Evolutionary conservation across 2,888 invertebrate genomes (phyloP), one percentile per base, ranked within the genome.

Genomic region (Entomobrya multifasciata): DNA sequence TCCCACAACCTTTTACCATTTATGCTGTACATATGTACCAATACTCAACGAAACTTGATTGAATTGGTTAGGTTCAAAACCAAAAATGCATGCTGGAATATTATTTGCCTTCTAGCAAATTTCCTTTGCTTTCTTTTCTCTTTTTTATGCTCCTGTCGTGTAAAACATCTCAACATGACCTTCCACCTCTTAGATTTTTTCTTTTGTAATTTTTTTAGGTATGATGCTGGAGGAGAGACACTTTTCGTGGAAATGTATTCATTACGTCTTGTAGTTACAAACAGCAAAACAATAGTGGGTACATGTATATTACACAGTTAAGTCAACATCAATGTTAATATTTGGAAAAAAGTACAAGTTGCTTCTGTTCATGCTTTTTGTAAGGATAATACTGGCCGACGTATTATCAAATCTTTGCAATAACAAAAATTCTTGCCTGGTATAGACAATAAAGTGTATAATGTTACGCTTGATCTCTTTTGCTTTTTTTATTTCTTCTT

Each of bases 211-310:
- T 36, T 8, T 49, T 49, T 49, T 13, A 15, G 13, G 13, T n/a
- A 49, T 49, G 13, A 8, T n/a, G 3, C 49, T n/a, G 57, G 47
- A 60, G 47, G 72, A 74, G 72, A 74, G 72, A 82, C 82, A 74
- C 60, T 72, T 62, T 82, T 82, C 82, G 27, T 60, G 49, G 82
- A 82, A 82, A 57, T 72, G 72, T 74, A 70, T 70, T 81, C 81
- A 81, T 70, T 80, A 80, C n/a, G 57, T 81, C 81, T 81, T 72
- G 81, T 81, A 72, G 81, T 47, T 78, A 36, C 25, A 78, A 25
- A 60, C 49, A 13, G 47, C 44, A 27, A 44, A 22, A 27, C 52
- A 60, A 52, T n/a, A 44, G 49, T 57, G 57, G 17, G 22, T 55
- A 62, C 67, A 20, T 41, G n/a, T 20, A 22, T 44, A 41, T 20